A percentile compares a stretch with the other conserved stretches of the same genome.
phyloP scores from a whole-genome alignment of 2,888 invertebrate species.

The Protula sp. region DNA sequence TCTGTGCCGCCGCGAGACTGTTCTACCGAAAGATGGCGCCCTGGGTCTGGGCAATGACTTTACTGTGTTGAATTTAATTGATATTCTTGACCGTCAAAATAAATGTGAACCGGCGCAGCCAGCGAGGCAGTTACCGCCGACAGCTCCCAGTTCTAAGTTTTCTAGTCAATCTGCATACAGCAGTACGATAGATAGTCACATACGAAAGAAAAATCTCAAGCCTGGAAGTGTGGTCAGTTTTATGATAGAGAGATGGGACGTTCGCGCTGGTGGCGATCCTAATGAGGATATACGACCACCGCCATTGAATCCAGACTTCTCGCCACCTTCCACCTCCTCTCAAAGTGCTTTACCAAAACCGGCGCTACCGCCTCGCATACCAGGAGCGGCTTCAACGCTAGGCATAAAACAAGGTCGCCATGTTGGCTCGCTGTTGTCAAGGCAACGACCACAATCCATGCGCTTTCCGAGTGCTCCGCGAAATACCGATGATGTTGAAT shows the following conservation, averaged over 20 bases:
- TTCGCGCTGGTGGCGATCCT: background rate
- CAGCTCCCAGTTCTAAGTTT: background rate
- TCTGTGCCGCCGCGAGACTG: conserved; percentile 12
- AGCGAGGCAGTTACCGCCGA: background rate
- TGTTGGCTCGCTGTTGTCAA: background rate
- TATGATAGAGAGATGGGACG: background rate
- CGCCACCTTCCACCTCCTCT: background rate
- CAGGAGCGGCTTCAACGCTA: background rate
- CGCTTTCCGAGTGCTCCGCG: background rate
- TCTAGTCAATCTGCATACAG: no score
- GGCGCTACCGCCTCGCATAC: background rate
- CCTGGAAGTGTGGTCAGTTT: background rate
- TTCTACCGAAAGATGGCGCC: conserved; percentile 5
- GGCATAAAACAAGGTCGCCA: background rate
- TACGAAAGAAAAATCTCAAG: background rate
- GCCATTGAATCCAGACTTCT: conserved; percentile 4
- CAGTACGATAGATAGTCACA: no score
- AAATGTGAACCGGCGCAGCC: conserved; percentile 6
- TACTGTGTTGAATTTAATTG: conserved; percentile 13
- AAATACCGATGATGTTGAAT: background rate
- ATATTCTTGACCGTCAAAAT: conserved; percentile 2
- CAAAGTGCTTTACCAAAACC: background rate
- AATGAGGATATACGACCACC: conserved; percentile 1
- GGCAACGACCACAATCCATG: background rate
- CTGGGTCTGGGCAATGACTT: conserved; percentile 11